phyloP scores from a whole-genome alignment of 2,113 vertebrate species.

The Cyanistes caeruleus region DNA sequence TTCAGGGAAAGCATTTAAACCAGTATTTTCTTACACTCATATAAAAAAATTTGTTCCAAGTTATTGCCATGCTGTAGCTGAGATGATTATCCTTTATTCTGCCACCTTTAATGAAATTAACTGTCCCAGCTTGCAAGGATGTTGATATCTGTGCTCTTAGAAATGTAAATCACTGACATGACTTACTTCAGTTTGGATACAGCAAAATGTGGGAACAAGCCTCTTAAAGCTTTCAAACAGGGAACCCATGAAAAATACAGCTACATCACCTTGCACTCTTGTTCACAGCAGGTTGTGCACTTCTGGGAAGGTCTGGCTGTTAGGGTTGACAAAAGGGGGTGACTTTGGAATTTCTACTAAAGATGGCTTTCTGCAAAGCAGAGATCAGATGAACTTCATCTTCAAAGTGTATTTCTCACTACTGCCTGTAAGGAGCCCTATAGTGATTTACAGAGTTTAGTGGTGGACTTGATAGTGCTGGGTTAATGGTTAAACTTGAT shows the following conservation, averaged over 20 bases:
- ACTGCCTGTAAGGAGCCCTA: neutral
- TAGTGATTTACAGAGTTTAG: neutral
- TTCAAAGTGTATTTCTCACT: neutral
- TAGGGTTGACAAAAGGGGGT: neutral
- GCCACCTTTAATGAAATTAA: slow-evolving; percentile 36
- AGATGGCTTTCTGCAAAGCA: neutral
- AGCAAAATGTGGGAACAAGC: neutral
- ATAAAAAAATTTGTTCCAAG: slow-evolving; percentile 8
- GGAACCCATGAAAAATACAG: neutral
- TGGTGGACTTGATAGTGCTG: neutral
- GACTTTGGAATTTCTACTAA: neutral
- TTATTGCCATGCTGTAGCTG: neutral
- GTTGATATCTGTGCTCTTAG: neutral
- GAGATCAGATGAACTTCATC: neutral
- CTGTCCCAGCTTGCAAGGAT: neutral
- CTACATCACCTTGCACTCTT: neutral
- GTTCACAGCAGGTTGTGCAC: accelerated
- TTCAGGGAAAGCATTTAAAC: slow-evolving; percentile 39
- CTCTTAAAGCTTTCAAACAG: neutral
- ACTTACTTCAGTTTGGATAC: neutral
- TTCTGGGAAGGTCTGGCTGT: neutral
- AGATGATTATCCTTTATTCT: slow-evolving; percentile 41
- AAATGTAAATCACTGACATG: neutral
- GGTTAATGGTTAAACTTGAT: neutral
- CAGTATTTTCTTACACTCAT: neutral